Percentiles rank a stretch among this genome's conserved stretches.
Conservation (phyloP, 2,113 vertebrate genomes). For the Sitta europaea region DNA sequence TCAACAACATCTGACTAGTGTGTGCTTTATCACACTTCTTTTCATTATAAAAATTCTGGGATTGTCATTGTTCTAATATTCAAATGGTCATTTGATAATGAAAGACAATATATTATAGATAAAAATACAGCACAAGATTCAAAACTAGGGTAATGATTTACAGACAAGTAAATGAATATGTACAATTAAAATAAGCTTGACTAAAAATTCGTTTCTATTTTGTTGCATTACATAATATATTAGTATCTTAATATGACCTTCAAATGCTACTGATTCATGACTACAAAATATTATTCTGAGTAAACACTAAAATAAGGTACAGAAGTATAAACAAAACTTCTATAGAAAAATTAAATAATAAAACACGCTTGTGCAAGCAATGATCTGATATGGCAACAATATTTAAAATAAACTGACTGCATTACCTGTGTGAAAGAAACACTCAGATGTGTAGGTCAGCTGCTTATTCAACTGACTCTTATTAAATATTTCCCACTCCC, state of each 20-base stretch:
- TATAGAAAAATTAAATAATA: not conserved
- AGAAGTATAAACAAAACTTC: not conserved
- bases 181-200: not conserved
- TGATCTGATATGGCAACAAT: not conserved
- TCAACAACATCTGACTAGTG: not conserved
- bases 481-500: not conserved
- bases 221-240: not conserved
- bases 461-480: not conserved
- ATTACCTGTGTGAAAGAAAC: not conserved
- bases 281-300: not conserved
- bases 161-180: not conserved
- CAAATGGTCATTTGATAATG: not conserved
- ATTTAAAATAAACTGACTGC: not conserved
- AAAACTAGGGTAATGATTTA: not conserved
- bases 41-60: not conserved
- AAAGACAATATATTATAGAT: not conserved
- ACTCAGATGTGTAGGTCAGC: not conserved
- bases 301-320: not conserved
- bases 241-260: not conserved
- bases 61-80: not conserved
- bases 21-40: not conserved
- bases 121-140: not conserved
- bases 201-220: not conserved
- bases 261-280: not conserved
- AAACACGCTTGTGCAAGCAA: not conserved